Evolutionary conservation across 2,888 invertebrate species (phyloP), one percentile per base, ranked within the genome.

Genomic region (Serripes groenlandicus): DNA sequence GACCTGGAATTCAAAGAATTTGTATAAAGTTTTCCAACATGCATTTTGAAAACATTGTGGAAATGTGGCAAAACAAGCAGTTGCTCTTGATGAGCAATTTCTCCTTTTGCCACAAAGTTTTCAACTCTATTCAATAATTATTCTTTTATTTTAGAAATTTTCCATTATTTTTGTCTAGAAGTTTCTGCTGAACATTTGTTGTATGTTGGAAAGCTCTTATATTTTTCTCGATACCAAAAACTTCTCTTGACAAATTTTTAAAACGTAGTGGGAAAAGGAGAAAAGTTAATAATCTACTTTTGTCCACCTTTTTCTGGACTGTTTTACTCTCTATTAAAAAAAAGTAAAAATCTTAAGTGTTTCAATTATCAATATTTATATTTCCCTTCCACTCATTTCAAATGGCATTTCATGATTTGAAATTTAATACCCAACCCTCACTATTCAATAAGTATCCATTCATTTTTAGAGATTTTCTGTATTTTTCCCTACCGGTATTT

Each of bases 1-100:
- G 92, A 69, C 92, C 93, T 93, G 79, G 1, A 81, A n/a, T n/a
- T n/a, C n/a, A n/a, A n/a, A n/a, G 7, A 49, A 5, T 49, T 49
- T 49, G 15, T 21, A 49, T 5, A 5, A 49, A 15, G 2, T 21
- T 5, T 1, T 21, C 7, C 9, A 49, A 5, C 15, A 5, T 21
- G 49, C 18, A 15, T 1, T 49, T 49, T 35, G 23, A 66, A 37
- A 37, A 66, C 26, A 60, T 28, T 5, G 60, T 54, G 54, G 54
- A 21, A n/a, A n/a, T n/a, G n/a, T n/a, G n/a, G n/a, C n/a, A 54
- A 11, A 54, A n/a, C 4, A 54, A 54, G 54, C 5, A 54, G 23
- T 11, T 54, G 54, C 54, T 54, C 23, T 21, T 54, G 5, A 54
- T 23, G 23, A 21, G 54, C n/a, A 54, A 54, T 54, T 54, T 54